phyloP scores from a whole-genome alignment of 64 coral and sea anemone genomes.

The Dendrophyllia cribrosa region DNA sequence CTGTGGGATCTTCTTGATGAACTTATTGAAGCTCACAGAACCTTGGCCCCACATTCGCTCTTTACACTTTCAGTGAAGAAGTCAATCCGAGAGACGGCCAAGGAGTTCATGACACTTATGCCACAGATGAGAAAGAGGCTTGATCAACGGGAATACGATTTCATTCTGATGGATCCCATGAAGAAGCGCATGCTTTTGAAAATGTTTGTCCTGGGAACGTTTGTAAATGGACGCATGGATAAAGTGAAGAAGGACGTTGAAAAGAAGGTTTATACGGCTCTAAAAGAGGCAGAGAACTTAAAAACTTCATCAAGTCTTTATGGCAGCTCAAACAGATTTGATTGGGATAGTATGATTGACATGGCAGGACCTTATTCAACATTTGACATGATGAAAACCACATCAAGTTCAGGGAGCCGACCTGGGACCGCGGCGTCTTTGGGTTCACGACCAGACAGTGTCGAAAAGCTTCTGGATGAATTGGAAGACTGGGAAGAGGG shows the following conservation, averaged over 20 bases:
- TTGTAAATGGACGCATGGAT: constrained; percentile 93
- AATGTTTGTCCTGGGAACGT: constrained; percentile 97
- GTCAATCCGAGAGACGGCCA: constrained; percentile 92
- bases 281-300: constrained; percentile 73
- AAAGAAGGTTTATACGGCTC: constrained; percentile 84
- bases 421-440: constrained; percentile 47
- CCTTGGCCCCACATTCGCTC: constrained; percentile 77
- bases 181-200: constrained; percentile 97
- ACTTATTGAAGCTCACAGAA: constrained; percentile 96
- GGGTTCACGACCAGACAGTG: constrained; percentile 67
- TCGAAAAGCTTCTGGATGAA: constrained; percentile 86
- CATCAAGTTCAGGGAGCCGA: constrained; percentile 76
- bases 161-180: constrained; percentile 92
- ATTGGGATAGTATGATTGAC: constrained; percentile 79
- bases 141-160: constrained; percentile 96
- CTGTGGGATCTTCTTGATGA: constrained; percentile 99
- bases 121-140: constrained; percentile 92
- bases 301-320: constrained; percentile 60
- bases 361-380: constrained; percentile 66
- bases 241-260: constrained; percentile 88
- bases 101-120: constrained; percentile 97
- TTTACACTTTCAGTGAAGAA: constrained; percentile 95
- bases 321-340: constrained; percentile 45
- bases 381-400: constrained; percentile 74
- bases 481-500: constrained; percentile 79